These are phyloP conservation scores for Basileuterus tristriatus DNA, from an alignment of 2,797 vertebrate genomes.

Conservation along the genomic window DNA sequence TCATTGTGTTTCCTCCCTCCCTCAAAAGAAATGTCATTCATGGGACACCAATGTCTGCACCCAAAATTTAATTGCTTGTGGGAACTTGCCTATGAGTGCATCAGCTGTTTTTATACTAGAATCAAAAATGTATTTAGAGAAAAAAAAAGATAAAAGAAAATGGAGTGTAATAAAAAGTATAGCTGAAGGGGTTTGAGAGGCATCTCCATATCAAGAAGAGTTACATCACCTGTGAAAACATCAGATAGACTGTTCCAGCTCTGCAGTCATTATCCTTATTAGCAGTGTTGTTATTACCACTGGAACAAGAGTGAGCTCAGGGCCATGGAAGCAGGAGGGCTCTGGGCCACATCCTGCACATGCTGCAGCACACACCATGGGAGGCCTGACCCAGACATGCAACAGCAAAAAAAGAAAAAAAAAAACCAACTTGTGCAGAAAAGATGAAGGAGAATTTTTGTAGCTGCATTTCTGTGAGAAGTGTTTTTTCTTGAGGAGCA, in stretches of 20 bases:
- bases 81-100: neutral
- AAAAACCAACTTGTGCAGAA: neutral
- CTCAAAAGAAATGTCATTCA: conserved; percentile 30
- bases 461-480: neutral
- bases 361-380: neutral
- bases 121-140: neutral
- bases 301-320: neutral
- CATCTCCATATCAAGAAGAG: conserved; percentile 37
- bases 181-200: conserved; percentile 31
- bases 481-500: rapidly evolving
- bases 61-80: conserved; percentile 5
- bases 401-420: neutral
- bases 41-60: neutral
- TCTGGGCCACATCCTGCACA: neutral
- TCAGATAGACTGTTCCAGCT: neutral
- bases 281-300: neutral
- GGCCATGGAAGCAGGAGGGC: conserved; percentile 23
- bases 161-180: conserved; percentile 19
- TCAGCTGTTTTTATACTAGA: conserved; percentile 32
- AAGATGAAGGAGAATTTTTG: neutral
- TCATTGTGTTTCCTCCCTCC: neutral
- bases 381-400: neutral
- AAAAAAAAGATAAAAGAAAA: conserved; percentile 20
- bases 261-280: conserved; percentile 36
- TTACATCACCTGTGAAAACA: conserved; percentile 54